These are phyloP conservation scores for Chrysemys picta DNA, from an alignment of 2,113 vertebrate genomes.

Conservation along the genomic window DNA sequence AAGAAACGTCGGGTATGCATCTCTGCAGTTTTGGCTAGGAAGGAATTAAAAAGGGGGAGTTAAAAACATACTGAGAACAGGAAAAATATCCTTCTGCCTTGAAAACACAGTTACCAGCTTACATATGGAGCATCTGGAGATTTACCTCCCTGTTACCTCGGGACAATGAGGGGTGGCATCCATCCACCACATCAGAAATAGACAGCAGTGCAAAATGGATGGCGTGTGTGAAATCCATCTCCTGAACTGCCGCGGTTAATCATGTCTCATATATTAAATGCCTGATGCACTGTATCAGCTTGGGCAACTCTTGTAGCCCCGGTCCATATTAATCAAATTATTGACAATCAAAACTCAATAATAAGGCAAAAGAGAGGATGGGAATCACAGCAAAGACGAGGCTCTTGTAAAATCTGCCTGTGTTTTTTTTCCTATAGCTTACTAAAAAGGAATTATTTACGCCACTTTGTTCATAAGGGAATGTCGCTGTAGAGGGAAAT, in stretches of 20 bases:
- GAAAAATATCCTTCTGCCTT: background rate
- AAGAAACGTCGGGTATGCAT: constrained; percentile 91
- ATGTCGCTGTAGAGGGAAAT: background rate
- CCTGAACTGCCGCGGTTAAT: background rate
- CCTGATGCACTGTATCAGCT: background rate
- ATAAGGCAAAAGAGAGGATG: background rate
- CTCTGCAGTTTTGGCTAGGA: constrained; percentile 93
- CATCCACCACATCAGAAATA: background rate
- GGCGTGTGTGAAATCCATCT: background rate
- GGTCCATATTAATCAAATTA: background rate
- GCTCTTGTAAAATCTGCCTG: background rate
- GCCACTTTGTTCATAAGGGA: background rate
- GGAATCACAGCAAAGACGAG: background rate
- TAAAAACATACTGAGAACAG: background rate
- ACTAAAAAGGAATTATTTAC: background rate
- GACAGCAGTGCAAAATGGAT: background rate
- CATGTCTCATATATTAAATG: background rate
- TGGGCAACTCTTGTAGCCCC: background rate
- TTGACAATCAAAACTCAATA: background rate
- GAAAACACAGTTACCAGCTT: background rate
- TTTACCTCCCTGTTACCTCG: background rate
- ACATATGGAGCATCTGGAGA: rapidly evolving
- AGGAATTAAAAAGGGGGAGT: constrained; percentile 11
- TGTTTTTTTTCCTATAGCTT: background rate
- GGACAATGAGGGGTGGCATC: background rate